phyloP scores from a whole-genome alignment of 2,888 invertebrate species.

The Noctuana brunneofusca region DNA sequence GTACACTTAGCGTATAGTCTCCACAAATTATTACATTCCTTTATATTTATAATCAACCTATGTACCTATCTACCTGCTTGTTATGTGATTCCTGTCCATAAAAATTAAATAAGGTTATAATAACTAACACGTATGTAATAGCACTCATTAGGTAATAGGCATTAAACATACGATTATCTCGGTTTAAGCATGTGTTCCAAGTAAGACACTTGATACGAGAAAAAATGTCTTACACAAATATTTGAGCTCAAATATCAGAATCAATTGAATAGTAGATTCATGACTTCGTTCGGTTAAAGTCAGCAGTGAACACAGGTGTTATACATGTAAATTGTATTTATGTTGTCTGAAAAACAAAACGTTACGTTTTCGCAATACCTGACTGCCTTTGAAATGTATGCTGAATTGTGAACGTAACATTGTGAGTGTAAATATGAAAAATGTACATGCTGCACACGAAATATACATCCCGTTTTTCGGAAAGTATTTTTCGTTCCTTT shows the following conservation, averaged over 20 bases:
- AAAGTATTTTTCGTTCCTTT: slow-evolving; percentile 41
- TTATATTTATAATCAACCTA: no score
- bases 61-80: no score
- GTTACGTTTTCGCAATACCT: slow-evolving; percentile 26
- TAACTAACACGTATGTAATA: no score
- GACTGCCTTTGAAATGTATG: slow-evolving; percentile 20
- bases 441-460: slow-evolving; percentile 31
- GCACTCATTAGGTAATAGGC: not conserved
- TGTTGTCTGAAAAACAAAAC: slow-evolving; percentile 29
- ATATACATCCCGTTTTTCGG: slow-evolving; percentile 42
- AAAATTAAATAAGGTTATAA: no score
- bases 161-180: not conserved
- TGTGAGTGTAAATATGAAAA: slow-evolving; percentile 39
- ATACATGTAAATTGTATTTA: slow-evolving; percentile 30
- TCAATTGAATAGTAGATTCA: slow-evolving; percentile 5
- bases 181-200: not conserved
- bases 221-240: not conserved
- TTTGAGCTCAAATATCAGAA: slow-evolving; percentile 15
- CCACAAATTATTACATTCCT: no score
- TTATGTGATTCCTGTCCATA: no score
- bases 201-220: not conserved
- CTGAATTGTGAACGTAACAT: slow-evolving; percentile 10
- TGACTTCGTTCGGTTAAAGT: slow-evolving; percentile 8
- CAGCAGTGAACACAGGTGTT: slow-evolving; percentile 20
- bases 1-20: no score